Evolutionary conservation across 2,113 vertebrate species (phyloP).

Genomic region (Ceyx cyanopectus): DNA sequence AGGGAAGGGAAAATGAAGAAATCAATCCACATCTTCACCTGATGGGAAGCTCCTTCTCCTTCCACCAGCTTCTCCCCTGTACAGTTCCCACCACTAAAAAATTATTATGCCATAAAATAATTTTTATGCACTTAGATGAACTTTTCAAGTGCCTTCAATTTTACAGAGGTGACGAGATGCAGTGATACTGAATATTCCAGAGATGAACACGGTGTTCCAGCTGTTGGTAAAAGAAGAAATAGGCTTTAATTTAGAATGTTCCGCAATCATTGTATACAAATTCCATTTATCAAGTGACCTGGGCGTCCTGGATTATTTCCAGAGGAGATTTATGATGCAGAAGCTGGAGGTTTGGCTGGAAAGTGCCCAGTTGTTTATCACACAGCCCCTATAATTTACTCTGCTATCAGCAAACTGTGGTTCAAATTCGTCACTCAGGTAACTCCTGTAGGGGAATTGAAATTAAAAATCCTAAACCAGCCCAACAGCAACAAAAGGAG

Average conservation of each 20-base stretch:
- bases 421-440: background rate
- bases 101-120: background rate
- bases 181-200: background rate
- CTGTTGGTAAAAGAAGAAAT: background rate
- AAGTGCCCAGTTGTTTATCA: background rate
- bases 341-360: background rate
- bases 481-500: no score
- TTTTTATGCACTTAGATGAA: background rate
- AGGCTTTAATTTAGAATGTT: background rate
- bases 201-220: background rate
- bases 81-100: background rate
- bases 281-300: background rate
- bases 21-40: background rate
- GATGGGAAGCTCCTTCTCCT: background rate
- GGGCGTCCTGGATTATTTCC: background rate
- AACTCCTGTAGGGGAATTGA: background rate
- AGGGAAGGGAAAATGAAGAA: background rate
- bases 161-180: background rate
- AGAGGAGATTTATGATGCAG: background rate
- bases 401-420: background rate
- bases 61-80: background rate
- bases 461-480: background rate
- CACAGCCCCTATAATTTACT: background rate
- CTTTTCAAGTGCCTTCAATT: background rate
- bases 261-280: background rate